Conservation (phyloP, 2,888 invertebrate species). For the Hemaris fuciformis region DNA sequence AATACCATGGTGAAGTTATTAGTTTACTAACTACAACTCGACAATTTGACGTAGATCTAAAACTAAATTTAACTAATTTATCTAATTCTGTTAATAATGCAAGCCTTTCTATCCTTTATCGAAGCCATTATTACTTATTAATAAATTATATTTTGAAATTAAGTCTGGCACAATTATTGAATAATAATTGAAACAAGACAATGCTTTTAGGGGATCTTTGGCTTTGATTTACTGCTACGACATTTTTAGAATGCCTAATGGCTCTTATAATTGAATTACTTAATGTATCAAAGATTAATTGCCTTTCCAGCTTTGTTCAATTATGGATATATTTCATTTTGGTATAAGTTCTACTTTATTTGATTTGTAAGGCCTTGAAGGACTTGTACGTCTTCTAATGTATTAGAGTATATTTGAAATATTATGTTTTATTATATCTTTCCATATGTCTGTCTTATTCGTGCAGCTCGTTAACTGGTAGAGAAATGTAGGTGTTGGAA, state of each 20-base stretch:
- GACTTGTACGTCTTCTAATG: background rate
- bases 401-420: background rate
- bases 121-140: background rate
- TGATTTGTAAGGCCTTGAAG: background rate
- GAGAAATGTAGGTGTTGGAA: no score
- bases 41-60: no score
- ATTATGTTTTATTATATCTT: no score
- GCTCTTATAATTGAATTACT: background rate
- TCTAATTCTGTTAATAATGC: background rate
- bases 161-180: background rate
- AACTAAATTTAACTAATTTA: no score
- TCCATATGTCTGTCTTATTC: no score
- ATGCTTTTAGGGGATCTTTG: constrained; percentile 8
- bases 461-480: no score
- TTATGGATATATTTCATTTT: background rate
- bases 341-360: background rate
- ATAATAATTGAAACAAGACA: constrained; percentile 11
- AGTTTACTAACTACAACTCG: no score
- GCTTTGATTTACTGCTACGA: background rate
- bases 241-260: constrained; percentile 3
- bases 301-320: background rate
- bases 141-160: background rate
- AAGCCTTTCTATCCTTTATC: background rate
- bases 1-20: no score
- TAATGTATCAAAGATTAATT: background rate